Conservation (phyloP, 2,888 invertebrate genomes). For the Erannis defoliaria region DNA sequence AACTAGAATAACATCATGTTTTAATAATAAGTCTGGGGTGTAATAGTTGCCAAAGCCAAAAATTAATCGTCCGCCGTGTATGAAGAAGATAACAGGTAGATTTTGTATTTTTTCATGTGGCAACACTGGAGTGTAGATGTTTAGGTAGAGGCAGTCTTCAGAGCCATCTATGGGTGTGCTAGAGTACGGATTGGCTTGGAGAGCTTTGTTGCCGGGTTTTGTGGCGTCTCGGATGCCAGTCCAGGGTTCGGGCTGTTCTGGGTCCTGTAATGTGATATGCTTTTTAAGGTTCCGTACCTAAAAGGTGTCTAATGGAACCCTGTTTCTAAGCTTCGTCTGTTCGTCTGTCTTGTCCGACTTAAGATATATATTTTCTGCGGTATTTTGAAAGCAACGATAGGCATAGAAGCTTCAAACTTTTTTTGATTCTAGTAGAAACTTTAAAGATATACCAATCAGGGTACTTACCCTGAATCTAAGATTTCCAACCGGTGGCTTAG, state of each 20-base stretch:
- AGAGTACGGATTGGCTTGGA: constrained; percentile 77
- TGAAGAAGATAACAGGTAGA: constrained; percentile 84
- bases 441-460: too few relatives aligned
- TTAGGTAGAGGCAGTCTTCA: constrained; percentile 90
- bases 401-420: too few relatives aligned
- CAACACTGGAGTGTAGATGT: constrained; percentile 88
- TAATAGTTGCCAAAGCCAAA: constrained; percentile 84
- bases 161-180: constrained; percentile 75
- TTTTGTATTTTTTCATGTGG: constrained; percentile 62
- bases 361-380: too few relatives aligned
- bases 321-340: too few relatives aligned
- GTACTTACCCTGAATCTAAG: constrained; percentile 73
- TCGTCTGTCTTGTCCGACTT: too few relatives aligned
- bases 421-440: too few relatives aligned
- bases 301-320: too few relatives aligned
- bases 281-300: too few relatives aligned
- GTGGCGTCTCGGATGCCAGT: constrained; percentile 69
- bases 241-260: constrained; percentile 67
- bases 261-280: constrained; percentile 63
- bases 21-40: constrained; percentile 70
- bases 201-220: constrained; percentile 73
- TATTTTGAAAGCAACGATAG: too few relatives aligned
- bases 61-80: constrained; percentile 86
- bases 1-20: constrained; percentile 70
- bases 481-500: constrained; percentile 72